These are phyloP conservation scores for Colistium nudipinnis DNA, from an alignment of 2,113 vertebrate species.

Conservation along the genomic window DNA sequence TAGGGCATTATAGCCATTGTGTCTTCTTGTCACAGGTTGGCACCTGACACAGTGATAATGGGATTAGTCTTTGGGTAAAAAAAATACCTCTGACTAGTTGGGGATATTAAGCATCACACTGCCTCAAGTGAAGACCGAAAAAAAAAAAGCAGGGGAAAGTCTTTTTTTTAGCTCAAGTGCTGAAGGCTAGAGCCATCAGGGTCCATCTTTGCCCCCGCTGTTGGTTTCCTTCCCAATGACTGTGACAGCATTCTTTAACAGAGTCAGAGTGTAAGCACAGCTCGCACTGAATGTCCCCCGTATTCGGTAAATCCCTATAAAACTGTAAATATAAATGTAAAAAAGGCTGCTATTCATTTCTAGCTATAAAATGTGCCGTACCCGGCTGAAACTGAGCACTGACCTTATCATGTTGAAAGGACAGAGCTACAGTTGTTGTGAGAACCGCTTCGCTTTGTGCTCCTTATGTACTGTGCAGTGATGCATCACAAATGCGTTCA, in stretches of 20 bases:
- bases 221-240: conserved; percentile 39
- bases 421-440: conserved; percentile 22
- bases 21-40: conserved; percentile 29
- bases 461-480: conserved; percentile 35
- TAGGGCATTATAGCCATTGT: conserved; percentile 16
- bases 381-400: conserved; percentile 16
- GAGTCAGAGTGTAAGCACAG: conserved; percentile 17
- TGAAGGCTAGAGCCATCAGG: conserved; percentile 56
- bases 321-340: conserved; percentile 12
- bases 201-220: conserved; percentile 42
- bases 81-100: conserved; percentile 54
- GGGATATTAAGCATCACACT: conserved; percentile 43
- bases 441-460: conserved; percentile 50
- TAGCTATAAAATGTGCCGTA: conserved; percentile 13
- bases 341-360: not conserved
- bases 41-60: conserved; percentile 49
- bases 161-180: conserved; percentile 73
- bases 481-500: conserved; percentile 59
- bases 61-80: conserved; percentile 59
- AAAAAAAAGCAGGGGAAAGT: conserved; percentile 58
- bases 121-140: conserved; percentile 54
- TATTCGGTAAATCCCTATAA: conserved; percentile 9
- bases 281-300: conserved; percentile 5
- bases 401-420: not conserved
- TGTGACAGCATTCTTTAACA: conserved; percentile 34